Conservation (phyloP, 2,113 vertebrate genomes). For the Caranx melampygus region DNA sequence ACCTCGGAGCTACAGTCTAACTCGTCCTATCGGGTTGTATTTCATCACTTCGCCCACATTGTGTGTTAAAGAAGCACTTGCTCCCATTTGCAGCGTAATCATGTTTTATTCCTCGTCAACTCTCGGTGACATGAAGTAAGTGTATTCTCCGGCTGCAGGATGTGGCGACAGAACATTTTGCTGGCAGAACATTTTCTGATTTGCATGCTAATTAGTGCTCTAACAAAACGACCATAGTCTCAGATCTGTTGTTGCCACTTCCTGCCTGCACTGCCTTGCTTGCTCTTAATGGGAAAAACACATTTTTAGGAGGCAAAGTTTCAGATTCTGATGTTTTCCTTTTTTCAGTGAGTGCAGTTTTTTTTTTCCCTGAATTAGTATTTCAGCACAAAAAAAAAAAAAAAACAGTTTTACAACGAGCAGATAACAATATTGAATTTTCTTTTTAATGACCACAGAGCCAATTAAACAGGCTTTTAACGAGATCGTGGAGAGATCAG, state of each 20-base stretch:
- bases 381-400: neutral
- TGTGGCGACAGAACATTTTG: constrained; percentile 61
- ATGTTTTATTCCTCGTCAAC: constrained; percentile 41
- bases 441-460: constrained; percentile 4
- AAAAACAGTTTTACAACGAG: constrained; percentile 1
- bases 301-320: constrained; percentile 49
- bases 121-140: constrained; percentile 38
- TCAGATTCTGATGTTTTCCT: constrained; percentile 17
- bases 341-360: neutral
- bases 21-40: neutral
- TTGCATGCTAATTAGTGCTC: constrained; percentile 68
- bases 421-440: neutral
- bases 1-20: neutral
- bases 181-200: constrained; percentile 65
- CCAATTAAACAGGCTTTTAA: constrained; percentile 1
- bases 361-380: neutral
- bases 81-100: constrained; percentile 42
- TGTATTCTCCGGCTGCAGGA: constrained; percentile 44
- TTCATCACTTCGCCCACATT: constrained; percentile 14
- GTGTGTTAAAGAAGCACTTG: constrained; percentile 25
- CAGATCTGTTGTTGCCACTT: constrained; percentile 40
- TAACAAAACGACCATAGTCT: constrained; percentile 46
- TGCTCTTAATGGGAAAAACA: constrained; percentile 28
- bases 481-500: neutral
- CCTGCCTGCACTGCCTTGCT: constrained; percentile 34